These are phyloP conservation scores for Acholoe squamosa DNA, from an alignment of 2,888 invertebrate genomes.

Conservation along the genomic window DNA sequence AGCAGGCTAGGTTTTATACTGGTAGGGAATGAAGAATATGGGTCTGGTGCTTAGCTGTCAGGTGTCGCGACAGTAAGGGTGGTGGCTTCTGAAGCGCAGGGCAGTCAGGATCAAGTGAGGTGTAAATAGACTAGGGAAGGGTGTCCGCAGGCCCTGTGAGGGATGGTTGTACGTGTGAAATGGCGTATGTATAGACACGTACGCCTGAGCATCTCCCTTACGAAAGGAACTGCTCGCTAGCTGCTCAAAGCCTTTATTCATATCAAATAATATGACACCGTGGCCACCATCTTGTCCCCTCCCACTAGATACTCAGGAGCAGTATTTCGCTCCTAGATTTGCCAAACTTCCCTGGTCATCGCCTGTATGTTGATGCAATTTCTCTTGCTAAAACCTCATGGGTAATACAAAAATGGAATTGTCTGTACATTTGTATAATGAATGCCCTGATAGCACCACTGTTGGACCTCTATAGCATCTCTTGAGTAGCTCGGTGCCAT, in stretches of 20 bases:
- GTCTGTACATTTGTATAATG: too few relatives aligned
- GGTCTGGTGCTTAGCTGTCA: background rate
- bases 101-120: background rate
- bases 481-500: too few relatives aligned
- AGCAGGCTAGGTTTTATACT: background rate
- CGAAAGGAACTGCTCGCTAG: background rate
- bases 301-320: too few relatives aligned
- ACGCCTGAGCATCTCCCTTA: background rate
- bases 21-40: background rate
- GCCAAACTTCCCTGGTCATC: too few relatives aligned
- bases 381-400: too few relatives aligned
- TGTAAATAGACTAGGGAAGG: background rate
- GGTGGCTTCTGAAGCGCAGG: background rate
- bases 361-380: too few relatives aligned
- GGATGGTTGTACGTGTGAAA: background rate
- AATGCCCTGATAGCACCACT: too few relatives aligned
- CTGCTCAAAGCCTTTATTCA: background rate
- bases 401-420: too few relatives aligned
- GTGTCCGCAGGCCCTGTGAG: background rate
- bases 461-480: too few relatives aligned
- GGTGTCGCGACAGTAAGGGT: background rate
- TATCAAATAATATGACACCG: too few relatives aligned
- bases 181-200: slow-evolving; percentile 7
- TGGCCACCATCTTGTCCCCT: too few relatives aligned
- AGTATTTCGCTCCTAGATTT: too few relatives aligned